Conservation (phyloP, 2,888 invertebrate species). For the Andrena marginata region DNA sequence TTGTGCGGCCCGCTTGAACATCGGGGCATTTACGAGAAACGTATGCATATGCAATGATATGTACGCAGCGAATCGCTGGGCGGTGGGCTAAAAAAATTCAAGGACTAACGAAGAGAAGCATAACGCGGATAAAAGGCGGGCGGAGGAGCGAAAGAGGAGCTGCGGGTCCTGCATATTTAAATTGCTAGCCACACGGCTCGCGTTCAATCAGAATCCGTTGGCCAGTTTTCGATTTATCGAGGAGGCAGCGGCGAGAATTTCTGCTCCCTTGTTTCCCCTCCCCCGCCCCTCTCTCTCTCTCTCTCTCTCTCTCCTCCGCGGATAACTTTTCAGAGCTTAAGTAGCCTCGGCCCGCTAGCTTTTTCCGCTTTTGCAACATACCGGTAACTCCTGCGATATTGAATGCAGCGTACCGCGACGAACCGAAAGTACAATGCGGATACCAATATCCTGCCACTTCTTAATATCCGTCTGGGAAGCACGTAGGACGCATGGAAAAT, state of each 20-base stretch:
- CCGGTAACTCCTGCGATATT: constrained; percentile 48
- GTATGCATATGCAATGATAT: constrained; percentile 55
- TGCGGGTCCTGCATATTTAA: constrained; percentile 54
- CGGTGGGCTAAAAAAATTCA: constrained; percentile 28
- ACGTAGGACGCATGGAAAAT: constrained; percentile 55
- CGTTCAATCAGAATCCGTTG: constrained; percentile 28
- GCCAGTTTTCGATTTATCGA: constrained; percentile 7
- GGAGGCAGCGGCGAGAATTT: neutral
- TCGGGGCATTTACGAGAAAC: constrained; percentile 10
- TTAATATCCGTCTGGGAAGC: constrained; percentile 64
- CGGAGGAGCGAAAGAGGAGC: neutral
- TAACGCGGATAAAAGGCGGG: constrained; percentile 8
- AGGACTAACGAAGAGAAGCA: constrained; percentile 10
- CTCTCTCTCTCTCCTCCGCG: too few relatives aligned
- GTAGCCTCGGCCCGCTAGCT: constrained; percentile 19
- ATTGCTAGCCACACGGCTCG: constrained; percentile 33
- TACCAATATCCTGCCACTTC: constrained; percentile 67
- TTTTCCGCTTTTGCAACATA: constrained; percentile 20
- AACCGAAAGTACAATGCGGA: constrained; percentile 60
- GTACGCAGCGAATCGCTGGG: constrained; percentile 56
- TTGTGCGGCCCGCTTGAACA: constrained; percentile 21
- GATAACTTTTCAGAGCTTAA: constrained; percentile 37
- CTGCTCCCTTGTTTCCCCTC: neutral
- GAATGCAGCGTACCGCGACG: constrained; percentile 56
- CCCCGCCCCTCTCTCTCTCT: too few relatives aligned